Base-by-base conservation (phyloP, 1,140 invertebrate genomes). In the Drosophila repletoides region DNA sequence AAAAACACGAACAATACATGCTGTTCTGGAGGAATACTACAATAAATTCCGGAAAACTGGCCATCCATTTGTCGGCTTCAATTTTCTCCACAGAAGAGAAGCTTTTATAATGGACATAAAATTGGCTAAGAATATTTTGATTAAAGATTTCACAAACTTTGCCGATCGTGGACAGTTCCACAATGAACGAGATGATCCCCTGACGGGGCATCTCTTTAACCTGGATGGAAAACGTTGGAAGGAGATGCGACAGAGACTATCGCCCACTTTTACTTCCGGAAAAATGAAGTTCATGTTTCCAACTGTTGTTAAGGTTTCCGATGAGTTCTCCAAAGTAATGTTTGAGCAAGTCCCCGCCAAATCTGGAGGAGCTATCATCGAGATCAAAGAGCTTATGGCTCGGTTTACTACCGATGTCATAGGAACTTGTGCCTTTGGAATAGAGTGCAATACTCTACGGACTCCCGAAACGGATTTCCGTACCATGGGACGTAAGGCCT, bases 381-480 rank as follows among this genome's bases (percentile, higher is more conserved):
- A 89, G 17, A 49, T 88, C 5, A 72, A 64, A 0, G 69, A 88
- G 10, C 31, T 90, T 10, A 17, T 84, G 40, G 72, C 76, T 0
- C 67, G 87, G 6, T 91, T 74, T 45, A 89, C 79, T 0, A 80
- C 76, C 3, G 89, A 90, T 46, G 72, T 88, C 0, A 93, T 94
- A 12, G 93, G 92, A 0, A 92, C 90, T 15, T 92, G 93, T 36
- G 93, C 92, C 5, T 94, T 94, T 74, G 94, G 94, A 0, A 90
- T 94, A 2, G 91, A 93, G 5, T 92, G 92, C 55, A 92, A 93
- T 36, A 91, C 92, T 10, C 31, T 88, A 1, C 38, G 49, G 2
- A 89, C 92, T 68, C 87, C 91, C 0, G 87, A 92, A 5, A 90
- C 92, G 0, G 91, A 92, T 66, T 94, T 94, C 26, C 59, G 72